Base-by-base conservation (phyloP, 2,888 invertebrate genomes). In the Eristalis arbustorum region DNA sequence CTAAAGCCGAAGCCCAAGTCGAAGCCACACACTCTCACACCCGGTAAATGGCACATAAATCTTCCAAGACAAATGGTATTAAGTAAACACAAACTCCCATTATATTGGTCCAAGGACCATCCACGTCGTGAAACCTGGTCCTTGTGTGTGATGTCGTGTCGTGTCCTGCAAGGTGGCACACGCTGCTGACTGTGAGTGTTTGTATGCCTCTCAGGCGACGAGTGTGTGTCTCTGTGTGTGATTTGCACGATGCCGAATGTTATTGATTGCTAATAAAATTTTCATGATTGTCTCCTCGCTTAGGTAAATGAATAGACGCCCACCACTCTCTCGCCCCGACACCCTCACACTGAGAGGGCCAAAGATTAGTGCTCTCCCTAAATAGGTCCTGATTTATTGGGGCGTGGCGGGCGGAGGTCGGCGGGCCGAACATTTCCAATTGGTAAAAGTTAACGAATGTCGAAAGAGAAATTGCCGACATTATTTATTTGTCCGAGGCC, bases 261-360 rank as follows among this genome's bases (percentile, higher is more conserved):
- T 89, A 90, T 90, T 89, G 89, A 90, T 90, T 89, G 89, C 89
- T 89, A 89, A 90, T 89, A 90, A 89, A 89, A 89, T 83, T 87
- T 89, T 88, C 89, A 88, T 88, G 89, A 88, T 85, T 89, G 90
- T 90, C 89, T 89, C 83, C 73, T 69, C 42, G 72, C 23, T 77
- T 56, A 82, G 85, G 82, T 82, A 85, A 85, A 85, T 85, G 77
- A 81, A 80, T 85, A 74, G 76, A 59, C 14, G 23, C 3, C 11
- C 13, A 25, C 14, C 25, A 4, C 23, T 22, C 34, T 25, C 40
- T 34, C 61, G 40, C 22, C 42, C 10, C 72, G 25, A 34, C 68
- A 42, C 14, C 42, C 31, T 8, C 25, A 22, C 42, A 22, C 42
- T 67, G 57, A 57, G 73, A 71, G 79, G 79, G 79, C 84, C 72